Evolutionary conservation across 2,888 invertebrate species (phyloP).

Genomic region (Zaprionus bogoriensis): DNA sequence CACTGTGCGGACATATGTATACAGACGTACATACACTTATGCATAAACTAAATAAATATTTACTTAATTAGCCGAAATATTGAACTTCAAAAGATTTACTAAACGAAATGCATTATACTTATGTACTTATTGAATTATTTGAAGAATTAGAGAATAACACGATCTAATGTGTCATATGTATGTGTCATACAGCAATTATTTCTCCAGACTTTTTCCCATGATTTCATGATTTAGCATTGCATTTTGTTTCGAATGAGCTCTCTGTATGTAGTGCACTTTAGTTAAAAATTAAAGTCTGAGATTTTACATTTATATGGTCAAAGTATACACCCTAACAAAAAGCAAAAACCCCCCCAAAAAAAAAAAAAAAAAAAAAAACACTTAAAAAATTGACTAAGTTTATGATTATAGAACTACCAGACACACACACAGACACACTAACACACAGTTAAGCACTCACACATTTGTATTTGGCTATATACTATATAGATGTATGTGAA

Average conservation of each 20-base stretch:
- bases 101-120: constrained; percentile 39
- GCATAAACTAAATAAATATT: constrained; percentile 67
- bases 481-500: constrained; percentile 31
- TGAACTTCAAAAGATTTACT: constrained; percentile 71
- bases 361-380: constrained; percentile 27
- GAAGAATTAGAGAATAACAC: constrained; percentile 45
- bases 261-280: constrained; percentile 76
- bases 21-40: no score
- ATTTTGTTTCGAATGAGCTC: constrained; percentile 49
- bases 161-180: constrained; percentile 10
- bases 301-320: constrained; percentile 73
- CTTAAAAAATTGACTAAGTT: constrained; percentile 59
- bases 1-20: background rate
- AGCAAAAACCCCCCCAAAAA: no score
- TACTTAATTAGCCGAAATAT: constrained; percentile 69
- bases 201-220: constrained; percentile 41
- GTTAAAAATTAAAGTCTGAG: constrained; percentile 80
- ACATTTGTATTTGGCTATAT: constrained; percentile 56
- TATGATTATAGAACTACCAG: constrained; percentile 52
- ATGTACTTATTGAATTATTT: constrained; percentile 51
- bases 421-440: constrained; percentile 14
- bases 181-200: constrained; percentile 25
- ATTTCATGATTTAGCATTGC: constrained; percentile 16
- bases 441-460: constrained; percentile 25
- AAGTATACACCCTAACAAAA: constrained; percentile 58